phyloP scores from a whole-genome alignment of 2,888 invertebrate species.

The Parascotia fuliginaria region DNA sequence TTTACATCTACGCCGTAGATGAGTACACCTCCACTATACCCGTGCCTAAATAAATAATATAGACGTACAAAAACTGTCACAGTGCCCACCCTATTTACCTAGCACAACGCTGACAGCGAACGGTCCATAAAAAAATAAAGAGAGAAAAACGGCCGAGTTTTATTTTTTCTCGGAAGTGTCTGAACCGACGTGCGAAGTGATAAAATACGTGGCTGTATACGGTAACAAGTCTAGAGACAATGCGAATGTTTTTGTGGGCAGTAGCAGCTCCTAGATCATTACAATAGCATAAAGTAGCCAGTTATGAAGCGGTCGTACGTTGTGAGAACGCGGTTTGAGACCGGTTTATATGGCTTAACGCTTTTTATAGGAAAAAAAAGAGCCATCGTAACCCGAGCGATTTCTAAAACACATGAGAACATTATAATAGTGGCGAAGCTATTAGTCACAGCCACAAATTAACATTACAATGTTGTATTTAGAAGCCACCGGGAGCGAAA shows the following conservation, averaged over 20 bases:
- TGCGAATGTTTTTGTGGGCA: constrained; percentile 73
- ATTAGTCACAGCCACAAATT: constrained; percentile 35
- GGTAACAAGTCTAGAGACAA: constrained; percentile 76
- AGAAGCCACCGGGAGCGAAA: constrained; percentile 44
- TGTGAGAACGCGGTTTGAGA: constrained; percentile 68
- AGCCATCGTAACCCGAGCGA: constrained; percentile 58
- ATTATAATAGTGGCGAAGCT: constrained; percentile 42
- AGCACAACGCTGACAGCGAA: constrained; percentile 36
- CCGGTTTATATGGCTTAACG: constrained; percentile 72
- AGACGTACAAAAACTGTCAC: constrained; percentile 49
- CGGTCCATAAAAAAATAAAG: constrained; percentile 35
- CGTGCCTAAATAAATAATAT: constrained; percentile 44
- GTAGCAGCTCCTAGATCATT: constrained; percentile 78
- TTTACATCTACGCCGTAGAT: constrained; percentile 41
- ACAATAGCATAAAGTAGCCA: constrained; percentile 83
- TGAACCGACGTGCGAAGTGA: constrained; percentile 65
- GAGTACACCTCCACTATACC: constrained; percentile 13
- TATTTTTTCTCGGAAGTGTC: constrained; percentile 66
- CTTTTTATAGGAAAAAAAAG: constrained; percentile 73
- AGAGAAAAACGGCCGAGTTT: constrained; percentile 36
- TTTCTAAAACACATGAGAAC: constrained; percentile 53
- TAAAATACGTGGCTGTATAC: constrained; percentile 63
- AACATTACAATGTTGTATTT: constrained; percentile 35
- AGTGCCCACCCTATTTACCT: constrained; percentile 45
- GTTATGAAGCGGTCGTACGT: constrained; percentile 74